Evolutionary conservation across 2,113 vertebrate genomes (phyloP).

Genomic region (Misgurnus anguillicaudatus): DNA sequence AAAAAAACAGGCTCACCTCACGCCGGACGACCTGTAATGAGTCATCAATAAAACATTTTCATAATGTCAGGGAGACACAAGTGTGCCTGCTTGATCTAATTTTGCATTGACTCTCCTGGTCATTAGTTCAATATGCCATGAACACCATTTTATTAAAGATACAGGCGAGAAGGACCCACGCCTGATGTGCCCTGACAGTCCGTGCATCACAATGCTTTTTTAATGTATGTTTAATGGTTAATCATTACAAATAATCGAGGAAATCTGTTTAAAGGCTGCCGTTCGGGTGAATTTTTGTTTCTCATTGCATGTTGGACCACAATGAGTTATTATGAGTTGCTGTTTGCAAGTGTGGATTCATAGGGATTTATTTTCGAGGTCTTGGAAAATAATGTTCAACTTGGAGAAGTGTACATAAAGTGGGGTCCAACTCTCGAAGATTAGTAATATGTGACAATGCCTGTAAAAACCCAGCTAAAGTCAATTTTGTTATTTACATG

Average conservation of each 20-base stretch:
- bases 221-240: slow-evolving; percentile 68
- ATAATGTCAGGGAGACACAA: slow-evolving; percentile 76
- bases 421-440: too few species aligned
- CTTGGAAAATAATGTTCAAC: background rate
- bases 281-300: slow-evolving; percentile 14
- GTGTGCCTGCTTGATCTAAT: slow-evolving; percentile 69
- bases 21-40: slow-evolving; percentile 74
- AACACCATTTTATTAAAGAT: slow-evolving; percentile 62
- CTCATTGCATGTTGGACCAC: background rate
- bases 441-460: too few species aligned
- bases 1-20: slow-evolving; percentile 65
- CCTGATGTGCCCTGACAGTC: slow-evolving; percentile 70
- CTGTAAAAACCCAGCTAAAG: too few species aligned
- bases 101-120: slow-evolving; percentile 69
- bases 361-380: background rate
- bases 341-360: background rate
- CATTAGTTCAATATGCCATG: slow-evolving; percentile 73
- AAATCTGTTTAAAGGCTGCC: slow-evolving; percentile 30
- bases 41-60: slow-evolving; percentile 81
- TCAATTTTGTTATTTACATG: too few species aligned
- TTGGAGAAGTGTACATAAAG: background rate
- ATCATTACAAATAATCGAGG: slow-evolving; percentile 57
- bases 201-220: slow-evolving; percentile 61
- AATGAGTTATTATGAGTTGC: slow-evolving; percentile 15
- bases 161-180: slow-evolving; percentile 56